phyloP scores from a whole-genome alignment of 2,797 vertebrate genomes.

The Acanthiza pusilla region DNA sequence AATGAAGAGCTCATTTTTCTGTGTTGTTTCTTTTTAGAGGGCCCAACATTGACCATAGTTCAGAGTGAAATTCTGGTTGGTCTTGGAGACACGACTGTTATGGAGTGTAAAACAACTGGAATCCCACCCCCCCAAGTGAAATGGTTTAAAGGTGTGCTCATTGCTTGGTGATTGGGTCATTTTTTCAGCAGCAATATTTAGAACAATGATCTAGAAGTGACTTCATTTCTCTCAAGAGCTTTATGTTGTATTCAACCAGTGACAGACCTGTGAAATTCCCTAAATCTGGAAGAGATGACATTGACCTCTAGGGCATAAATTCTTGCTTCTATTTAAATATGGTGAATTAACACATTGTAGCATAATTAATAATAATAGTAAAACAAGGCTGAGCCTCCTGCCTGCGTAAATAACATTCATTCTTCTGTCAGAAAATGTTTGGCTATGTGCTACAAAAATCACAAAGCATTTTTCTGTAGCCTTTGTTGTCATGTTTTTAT shows the following conservation, averaged over 20 bases:
- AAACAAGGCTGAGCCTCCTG: not conserved
- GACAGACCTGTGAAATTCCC: not conserved
- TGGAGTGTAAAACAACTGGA: conserved; percentile 89
- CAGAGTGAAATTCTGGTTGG: conserved; percentile 85
- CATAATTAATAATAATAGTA: not conserved
- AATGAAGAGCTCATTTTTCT: not conserved
- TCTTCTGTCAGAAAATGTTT: not conserved
- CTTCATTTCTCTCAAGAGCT: conserved; percentile 14
- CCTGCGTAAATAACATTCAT: not conserved
- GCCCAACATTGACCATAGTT: conserved; percentile 81
- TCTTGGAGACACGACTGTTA: conserved; percentile 83
- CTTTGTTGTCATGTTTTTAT: not conserved
- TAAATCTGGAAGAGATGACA: not conserved
- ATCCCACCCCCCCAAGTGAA: conserved; percentile 84
- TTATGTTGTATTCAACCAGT: conserved; percentile 18
- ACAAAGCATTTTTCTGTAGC: not conserved
- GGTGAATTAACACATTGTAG: not conserved
- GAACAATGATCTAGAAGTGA: not conserved
- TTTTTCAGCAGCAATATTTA: not conserved
- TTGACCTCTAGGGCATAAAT: not conserved
- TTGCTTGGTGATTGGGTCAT: not conserved
- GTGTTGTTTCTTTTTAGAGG: conserved; percentile 74
- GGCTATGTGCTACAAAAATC: not conserved
- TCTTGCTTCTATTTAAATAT: not conserved
- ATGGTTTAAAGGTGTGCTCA: conserved; percentile 93